These are phyloP conservation scores for Dufourea novaeangliae DNA, from an alignment of 1,140 invertebrate genomes.

Conservation along the genomic window DNA sequence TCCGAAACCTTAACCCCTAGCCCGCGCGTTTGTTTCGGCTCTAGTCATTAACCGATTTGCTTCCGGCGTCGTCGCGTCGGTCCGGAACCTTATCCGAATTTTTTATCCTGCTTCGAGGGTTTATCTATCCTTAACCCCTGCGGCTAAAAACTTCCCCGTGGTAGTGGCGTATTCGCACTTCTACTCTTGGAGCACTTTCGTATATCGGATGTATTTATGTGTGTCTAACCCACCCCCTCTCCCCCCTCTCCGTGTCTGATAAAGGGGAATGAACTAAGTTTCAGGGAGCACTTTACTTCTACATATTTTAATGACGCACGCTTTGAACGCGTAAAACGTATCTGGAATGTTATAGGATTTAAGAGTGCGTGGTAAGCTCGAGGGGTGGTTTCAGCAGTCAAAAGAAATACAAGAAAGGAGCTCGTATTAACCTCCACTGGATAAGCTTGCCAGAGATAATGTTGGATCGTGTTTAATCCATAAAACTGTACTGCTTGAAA, in stretches of 20 bases:
- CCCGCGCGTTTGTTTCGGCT: slow-evolving; percentile 63
- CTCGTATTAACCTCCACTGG: too few relatives aligned
- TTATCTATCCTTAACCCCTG: slow-evolving; percentile 36
- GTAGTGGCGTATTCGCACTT: background rate
- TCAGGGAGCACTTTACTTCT: background rate
- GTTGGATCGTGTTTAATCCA: too few relatives aligned
- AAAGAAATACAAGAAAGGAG: too few relatives aligned
- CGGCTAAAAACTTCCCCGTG: slow-evolving; percentile 2
- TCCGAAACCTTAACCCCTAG: slow-evolving; percentile 18
- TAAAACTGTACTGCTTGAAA: too few relatives aligned
- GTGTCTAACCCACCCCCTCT: background rate
- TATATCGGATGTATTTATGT: background rate
- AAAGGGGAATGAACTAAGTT: background rate
- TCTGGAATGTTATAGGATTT: too few relatives aligned
- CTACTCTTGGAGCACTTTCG: background rate
- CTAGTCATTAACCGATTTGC: slow-evolving; percentile 53
- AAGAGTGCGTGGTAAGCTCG: too few relatives aligned
- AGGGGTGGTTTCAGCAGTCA: too few relatives aligned
- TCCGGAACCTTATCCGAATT: slow-evolving; percentile 59
- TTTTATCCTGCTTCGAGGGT: slow-evolving; percentile 47
- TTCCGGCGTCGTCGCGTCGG: slow-evolving; percentile 44
- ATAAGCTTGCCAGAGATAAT: too few relatives aligned
- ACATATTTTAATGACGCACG: background rate
- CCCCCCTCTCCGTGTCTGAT: too few relatives aligned
- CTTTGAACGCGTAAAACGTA: background rate